phyloP scores from a whole-genome alignment of 2,888 invertebrate species.

The Micropterix aruncella region DNA sequence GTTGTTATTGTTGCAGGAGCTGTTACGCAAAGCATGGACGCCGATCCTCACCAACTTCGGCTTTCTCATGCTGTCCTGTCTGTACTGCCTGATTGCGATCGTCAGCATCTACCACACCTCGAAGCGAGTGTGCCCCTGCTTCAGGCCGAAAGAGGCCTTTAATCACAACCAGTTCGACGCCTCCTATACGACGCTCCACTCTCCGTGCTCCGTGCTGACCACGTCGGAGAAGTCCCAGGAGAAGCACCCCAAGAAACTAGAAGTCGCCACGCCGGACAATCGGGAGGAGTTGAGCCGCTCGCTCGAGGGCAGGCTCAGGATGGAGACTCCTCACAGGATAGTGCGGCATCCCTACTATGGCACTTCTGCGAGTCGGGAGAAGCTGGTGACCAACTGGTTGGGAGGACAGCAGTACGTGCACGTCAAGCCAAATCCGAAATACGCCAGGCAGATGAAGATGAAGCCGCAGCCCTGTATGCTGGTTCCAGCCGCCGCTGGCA shows the following conservation, averaged over 20 bases:
- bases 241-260: slow-evolving; percentile 17
- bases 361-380: slow-evolving; percentile 38
- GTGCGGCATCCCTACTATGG: slow-evolving; percentile 24
- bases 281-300: slow-evolving; percentile 27
- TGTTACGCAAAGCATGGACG: slow-evolving; percentile 39
- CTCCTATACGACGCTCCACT: slow-evolving; percentile 20
- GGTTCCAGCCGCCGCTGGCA: slow-evolving; percentile 20
- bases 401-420: slow-evolving; percentile 25
- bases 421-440: slow-evolving; percentile 13
- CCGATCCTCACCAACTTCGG: slow-evolving; percentile 48
- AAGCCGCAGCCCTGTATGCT: slow-evolving; percentile 23
- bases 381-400: slow-evolving; percentile 41
- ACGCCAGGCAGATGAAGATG: slow-evolving; percentile 24
- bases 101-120: slow-evolving; percentile 38
- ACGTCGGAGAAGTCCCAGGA: slow-evolving; percentile 23
- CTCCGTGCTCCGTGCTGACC: slow-evolving; percentile 22
- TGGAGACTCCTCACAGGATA: slow-evolving; percentile 22
- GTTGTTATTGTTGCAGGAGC: slow-evolving; percentile 25
- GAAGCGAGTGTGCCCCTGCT: slow-evolving; percentile 40
- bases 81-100: slow-evolving; percentile 41
- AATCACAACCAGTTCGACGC: slow-evolving; percentile 40
- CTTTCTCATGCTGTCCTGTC: slow-evolving; percentile 40
- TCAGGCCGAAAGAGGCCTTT: slow-evolving; percentile 30
- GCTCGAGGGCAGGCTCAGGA: slow-evolving; percentile 28
- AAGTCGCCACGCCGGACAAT: too few relatives aligned